Conservation (phyloP, 2,888 invertebrate genomes). For the Spisula subtruncata region DNA sequence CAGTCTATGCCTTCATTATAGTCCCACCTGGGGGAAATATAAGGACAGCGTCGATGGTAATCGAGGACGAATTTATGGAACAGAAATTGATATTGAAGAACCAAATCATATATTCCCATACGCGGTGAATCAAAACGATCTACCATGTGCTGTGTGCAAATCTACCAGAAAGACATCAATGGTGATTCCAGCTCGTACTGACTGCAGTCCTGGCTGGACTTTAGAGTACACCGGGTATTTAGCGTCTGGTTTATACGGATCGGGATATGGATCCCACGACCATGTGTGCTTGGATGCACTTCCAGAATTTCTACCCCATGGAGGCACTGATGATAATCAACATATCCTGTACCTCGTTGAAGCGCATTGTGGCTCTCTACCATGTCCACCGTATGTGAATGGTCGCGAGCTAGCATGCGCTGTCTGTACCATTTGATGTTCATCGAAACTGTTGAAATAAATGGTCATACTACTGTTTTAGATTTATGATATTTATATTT, state of each 20-base stretch:
- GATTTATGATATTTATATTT: too few relatives aligned
- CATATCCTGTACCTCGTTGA: conserved; percentile 68
- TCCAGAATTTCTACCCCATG: conserved; percentile 58
- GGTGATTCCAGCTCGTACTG: conserved; percentile 32
- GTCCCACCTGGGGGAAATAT: conserved; percentile 22
- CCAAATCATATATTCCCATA: neutral
- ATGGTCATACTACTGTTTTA: too few relatives aligned
- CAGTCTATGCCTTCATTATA: conserved; percentile 18
- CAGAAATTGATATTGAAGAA: conserved; percentile 1
- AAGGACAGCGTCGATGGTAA: neutral
- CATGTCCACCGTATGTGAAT: conserved; percentile 71
- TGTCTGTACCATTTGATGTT: conserved; percentile 61
- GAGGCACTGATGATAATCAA: conserved; percentile 56
- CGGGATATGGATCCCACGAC: neutral
- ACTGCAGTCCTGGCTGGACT: conserved; percentile 38
- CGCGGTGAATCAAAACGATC: neutral
- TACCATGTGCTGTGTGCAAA: conserved; percentile 42
- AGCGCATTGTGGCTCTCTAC: conserved; percentile 72
- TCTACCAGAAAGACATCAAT: neutral
- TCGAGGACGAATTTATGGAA: neutral
- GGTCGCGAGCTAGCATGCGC: conserved; percentile 71
- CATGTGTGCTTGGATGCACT: conserved; percentile 68
- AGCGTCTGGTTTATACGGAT: neutral
- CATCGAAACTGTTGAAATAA: neutral
- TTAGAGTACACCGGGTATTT: conserved; percentile 38